Percentiles rank a stretch among this genome's conserved stretches.
phyloP scores from a whole-genome alignment of 2,888 invertebrate genomes.

The Dasypolia templi region DNA sequence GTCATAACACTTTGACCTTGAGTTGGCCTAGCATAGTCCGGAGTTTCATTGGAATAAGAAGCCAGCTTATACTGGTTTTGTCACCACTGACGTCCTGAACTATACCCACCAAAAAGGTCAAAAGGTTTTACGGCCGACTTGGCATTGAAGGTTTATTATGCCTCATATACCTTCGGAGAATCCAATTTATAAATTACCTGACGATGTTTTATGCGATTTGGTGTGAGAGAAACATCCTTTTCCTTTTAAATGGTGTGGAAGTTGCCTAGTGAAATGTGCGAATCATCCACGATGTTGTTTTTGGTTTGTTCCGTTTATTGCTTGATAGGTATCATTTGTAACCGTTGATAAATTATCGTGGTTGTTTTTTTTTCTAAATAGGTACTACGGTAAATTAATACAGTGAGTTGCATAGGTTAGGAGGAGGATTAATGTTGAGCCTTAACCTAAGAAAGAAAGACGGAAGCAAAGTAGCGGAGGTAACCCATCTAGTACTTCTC shows the following conservation, averaged over 20 bases:
- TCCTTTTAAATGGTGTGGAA: slow-evolving; percentile 15
- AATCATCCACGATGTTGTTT: slow-evolving; percentile 4
- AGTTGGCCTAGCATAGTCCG: background rate
- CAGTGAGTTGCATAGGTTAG: background rate
- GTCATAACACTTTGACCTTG: background rate
- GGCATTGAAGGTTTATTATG: slow-evolving; percentile 43
- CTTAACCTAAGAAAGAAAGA: background rate
- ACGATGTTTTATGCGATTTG: slow-evolving; percentile 24
- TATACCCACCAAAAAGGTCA: slow-evolving; percentile 29
- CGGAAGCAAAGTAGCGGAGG: background rate
- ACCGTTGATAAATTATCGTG: no score
- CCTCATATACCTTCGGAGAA: slow-evolving; percentile 21
- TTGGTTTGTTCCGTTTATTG: background rate
- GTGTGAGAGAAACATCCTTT: background rate
- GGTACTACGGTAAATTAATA: background rate
- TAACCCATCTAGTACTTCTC: background rate
- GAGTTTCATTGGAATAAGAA: background rate
- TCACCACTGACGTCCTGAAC: background rate
- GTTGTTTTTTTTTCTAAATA: background rate
- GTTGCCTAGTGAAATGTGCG: slow-evolving; percentile 14
- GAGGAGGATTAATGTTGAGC: background rate
- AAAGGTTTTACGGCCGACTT: slow-evolving; percentile 38
- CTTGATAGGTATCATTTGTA: background rate
- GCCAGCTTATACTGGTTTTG: background rate
- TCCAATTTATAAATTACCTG: slow-evolving; percentile 50